Base-by-base conservation (phyloP, 2,888 invertebrate species). In the Caradrina kadenii region DNA sequence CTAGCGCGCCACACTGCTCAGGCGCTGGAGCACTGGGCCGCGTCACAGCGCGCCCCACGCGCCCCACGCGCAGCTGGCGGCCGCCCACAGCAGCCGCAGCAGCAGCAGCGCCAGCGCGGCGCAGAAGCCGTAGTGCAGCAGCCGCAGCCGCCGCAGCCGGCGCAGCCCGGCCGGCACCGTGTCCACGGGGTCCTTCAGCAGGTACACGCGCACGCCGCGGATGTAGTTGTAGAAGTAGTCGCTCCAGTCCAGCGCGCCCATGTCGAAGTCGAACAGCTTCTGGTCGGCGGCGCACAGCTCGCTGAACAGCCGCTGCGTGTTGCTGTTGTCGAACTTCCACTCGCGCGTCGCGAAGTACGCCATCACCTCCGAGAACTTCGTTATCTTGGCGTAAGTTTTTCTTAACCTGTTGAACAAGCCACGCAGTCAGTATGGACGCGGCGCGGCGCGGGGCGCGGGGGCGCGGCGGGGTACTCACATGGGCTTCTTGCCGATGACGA, bases 151-250 rank as follows among this genome's bases (percentile, higher is more conserved):
- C 1, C 45, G 45, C 17, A 45, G 45, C 45, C 69, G 65, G 19
- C 86, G 75, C 52, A 90, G 90, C 73, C 96, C 97, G 13, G 96
- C 94, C 0, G 97, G 96, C 0, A 98, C 88, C 0, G 97, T 97
- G 0, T 97, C 97, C 0, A 97, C 83, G 0, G 97, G 97, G 82
- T 98, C 98, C 54, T 98, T 98, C 1, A 98, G 91, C 1, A 98
- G 91, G 85, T 97, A 98, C 0, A 97, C 91, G 64, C 98, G 95
- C n/a, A 97, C 94, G 0, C 98, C 98, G 70, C 96, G 92, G 10
- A 97, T 93, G 83, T 98, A 98, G 54, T 95, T 96, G 72, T 96
- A 95, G 84, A 98, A 97, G 84, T 97, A 98, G 0, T 96, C 93
- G 7, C 96, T 94, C 98, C 98, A 98, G 61, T 97, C 93, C 0